These are phyloP conservation scores for Polypedilum vanderplanki DNA, from an alignment of 1,140 invertebrate genomes.

Conservation along the genomic window DNA sequence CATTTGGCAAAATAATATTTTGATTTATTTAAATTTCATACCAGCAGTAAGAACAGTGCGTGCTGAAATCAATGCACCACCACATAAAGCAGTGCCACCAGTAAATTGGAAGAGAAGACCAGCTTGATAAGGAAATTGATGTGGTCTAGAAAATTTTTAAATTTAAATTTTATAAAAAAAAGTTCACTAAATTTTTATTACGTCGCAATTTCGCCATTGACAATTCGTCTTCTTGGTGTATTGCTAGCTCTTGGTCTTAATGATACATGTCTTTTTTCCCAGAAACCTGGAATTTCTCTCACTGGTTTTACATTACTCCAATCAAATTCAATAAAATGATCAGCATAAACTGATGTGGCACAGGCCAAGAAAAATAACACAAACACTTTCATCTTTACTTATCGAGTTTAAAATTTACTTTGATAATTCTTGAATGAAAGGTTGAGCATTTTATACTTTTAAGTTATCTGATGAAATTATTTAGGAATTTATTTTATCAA, in stretches of 20 bases:
- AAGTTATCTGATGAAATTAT: too few relatives aligned
- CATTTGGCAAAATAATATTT: not conserved
- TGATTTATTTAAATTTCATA: too few relatives aligned
- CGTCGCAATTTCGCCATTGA: constrained; percentile 11
- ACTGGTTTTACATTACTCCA: constrained; percentile 9
- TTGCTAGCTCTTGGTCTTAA: not conserved
- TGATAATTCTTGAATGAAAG: too few relatives aligned
- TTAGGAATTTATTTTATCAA: too few relatives aligned
- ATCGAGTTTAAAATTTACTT: too few relatives aligned
- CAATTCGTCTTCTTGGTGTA: not conserved
- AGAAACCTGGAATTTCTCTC: not conserved
- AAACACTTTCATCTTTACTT: constrained; percentile 12
- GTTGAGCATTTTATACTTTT: too few relatives aligned
- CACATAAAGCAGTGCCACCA: not conserved
- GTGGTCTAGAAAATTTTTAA: not conserved
- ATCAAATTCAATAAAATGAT: constrained; percentile 23
- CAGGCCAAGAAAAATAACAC: not conserved
- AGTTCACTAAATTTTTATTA: not conserved
- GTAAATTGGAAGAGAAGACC: not conserved
- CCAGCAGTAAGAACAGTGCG: not conserved
- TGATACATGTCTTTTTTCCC: not conserved
- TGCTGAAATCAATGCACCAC: not conserved
- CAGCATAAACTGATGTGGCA: constrained; percentile 24
- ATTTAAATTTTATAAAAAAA: not conserved
- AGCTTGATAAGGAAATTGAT: constrained; percentile 21